Evolutionary conservation across 2,888 invertebrate genomes (phyloP), one percentile per base, ranked within the genome.

Genomic region (Drosophila suboccidentalis): DNA sequence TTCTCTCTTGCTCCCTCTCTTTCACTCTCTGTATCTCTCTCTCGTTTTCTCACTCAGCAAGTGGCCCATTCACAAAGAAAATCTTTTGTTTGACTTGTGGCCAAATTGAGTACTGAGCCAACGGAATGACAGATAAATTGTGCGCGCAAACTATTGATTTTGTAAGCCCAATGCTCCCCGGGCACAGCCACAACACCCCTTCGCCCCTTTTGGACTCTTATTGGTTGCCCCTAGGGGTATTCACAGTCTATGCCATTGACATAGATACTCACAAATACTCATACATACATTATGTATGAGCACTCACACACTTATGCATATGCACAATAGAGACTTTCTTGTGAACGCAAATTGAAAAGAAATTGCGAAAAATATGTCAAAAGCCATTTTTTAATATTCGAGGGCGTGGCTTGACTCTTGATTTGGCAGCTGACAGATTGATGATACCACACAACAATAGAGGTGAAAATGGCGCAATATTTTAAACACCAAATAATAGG

Each of bases 361-460:
- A 80, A 78, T 75, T 83, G 75, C 71, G 78, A 76, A 71, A 82
- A 82, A 81, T 84, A 81, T 86, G 85, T 87, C 87, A 87, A 86
- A 82, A 83, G 83, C 64, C 87, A 82, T 85, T 82, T 83, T 83
- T 82, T 60, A 78, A 69, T 51, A 57, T 43, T 49, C 49, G 63
- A 58, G 51, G 78, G 74, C 75, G 72, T 63, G 80, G 71, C 51
- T 43, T 51, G 75, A 63, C 70, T 75, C 80, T 77, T 79, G 83
- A 82, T 81, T 68, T 73, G 81, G 64, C 67, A 66, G 71, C 71
- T 60, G 62, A 75, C 82, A 75, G 75, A 84, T 83, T 81, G 80
- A 81, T 75, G 71, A 63, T 38, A 53, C 53, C 36, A 39, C 46
- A 43, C 22, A 19, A 69, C 58, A 72, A 72, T 36, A 38, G 58